These are phyloP conservation scores for Ophion obscuratus DNA, from an alignment of 2,888 invertebrate species.

Conservation along the genomic window DNA sequence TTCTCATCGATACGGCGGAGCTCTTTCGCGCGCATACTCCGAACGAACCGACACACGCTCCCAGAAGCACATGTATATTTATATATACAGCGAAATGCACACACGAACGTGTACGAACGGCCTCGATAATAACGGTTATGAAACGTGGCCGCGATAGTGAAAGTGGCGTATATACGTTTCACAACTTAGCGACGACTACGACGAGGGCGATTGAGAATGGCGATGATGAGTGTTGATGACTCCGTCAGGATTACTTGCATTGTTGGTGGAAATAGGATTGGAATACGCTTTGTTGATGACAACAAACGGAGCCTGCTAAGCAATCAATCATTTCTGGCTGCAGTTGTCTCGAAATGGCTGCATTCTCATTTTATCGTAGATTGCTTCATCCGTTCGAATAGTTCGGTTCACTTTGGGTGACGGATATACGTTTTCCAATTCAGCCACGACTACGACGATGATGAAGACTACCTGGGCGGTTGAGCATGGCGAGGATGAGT, in stretches of 20 bases:
- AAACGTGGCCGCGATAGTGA: constrained; percentile 84
- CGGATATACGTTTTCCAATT: constrained; percentile 65
- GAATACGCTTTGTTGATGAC: too few species aligned
- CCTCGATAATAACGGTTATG: constrained; percentile 84
- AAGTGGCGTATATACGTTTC: constrained; percentile 81
- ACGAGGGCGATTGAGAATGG: constrained; percentile 41
- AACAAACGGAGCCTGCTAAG: too few species aligned
- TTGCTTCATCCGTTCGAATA: too few species aligned
- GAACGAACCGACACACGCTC: background rate
- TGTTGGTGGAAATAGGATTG: too few species aligned
- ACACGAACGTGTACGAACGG: constrained; percentile 75
- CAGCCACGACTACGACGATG: constrained; percentile 69
- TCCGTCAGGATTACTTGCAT: background rate
- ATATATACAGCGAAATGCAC: constrained; percentile 8
- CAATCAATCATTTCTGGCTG: too few species aligned
- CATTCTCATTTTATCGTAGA: too few species aligned
- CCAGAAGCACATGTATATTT: constrained; percentile 42
- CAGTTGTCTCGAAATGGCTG: too few species aligned
- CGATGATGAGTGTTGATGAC: constrained; percentile 25
- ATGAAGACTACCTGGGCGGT: constrained; percentile 52
- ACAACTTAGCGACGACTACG: constrained; percentile 75
- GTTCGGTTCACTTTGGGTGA: too few species aligned
- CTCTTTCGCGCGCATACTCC: constrained; percentile 33
- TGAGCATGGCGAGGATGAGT: constrained; percentile 33
- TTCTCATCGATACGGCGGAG: constrained; percentile 24